These are phyloP conservation scores for Xerus rutilus DNA, from an alignment of 2,797 vertebrate species.

Conservation along the genomic window DNA sequence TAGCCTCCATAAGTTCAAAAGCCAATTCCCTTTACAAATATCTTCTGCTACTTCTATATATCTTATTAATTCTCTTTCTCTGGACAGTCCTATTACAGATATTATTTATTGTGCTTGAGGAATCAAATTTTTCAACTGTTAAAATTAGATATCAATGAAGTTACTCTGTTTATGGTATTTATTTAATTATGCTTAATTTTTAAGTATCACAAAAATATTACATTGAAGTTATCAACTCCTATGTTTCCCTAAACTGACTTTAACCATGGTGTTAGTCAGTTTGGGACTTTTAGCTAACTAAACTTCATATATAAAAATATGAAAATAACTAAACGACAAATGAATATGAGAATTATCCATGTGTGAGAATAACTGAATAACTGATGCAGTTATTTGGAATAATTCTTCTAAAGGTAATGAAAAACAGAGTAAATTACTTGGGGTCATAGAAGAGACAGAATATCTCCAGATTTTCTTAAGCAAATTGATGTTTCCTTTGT, in stretches of 20 bases:
- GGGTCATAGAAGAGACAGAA: not conserved
- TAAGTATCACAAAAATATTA: not conserved
- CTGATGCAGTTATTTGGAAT: not conserved
- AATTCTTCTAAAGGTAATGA: slow-evolving; percentile 23
- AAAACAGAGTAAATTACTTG: not conserved
- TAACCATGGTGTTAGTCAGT: not conserved
- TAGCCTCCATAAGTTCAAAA: not conserved
- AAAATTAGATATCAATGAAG: not conserved
- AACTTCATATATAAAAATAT: not conserved
- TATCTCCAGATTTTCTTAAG: not conserved
- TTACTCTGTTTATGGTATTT: not conserved
- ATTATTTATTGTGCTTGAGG: not conserved
- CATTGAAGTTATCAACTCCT: not conserved
- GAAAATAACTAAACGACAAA: not conserved
- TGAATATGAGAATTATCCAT: not conserved
- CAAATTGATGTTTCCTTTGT: slow-evolving; percentile 29
- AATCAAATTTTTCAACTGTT: slow-evolving; percentile 32
- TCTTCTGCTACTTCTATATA: not conserved
- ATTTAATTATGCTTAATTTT: not conserved
- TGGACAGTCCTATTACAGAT: not conserved
- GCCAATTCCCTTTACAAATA: not conserved
- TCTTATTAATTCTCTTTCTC: not conserved
- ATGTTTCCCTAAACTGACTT: not conserved
- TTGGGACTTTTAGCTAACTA: not conserved
- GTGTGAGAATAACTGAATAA: not conserved